These are phyloP conservation scores for Platysteira castanea DNA, from an alignment of 2,113 vertebrate genomes.

Conservation along the genomic window DNA sequence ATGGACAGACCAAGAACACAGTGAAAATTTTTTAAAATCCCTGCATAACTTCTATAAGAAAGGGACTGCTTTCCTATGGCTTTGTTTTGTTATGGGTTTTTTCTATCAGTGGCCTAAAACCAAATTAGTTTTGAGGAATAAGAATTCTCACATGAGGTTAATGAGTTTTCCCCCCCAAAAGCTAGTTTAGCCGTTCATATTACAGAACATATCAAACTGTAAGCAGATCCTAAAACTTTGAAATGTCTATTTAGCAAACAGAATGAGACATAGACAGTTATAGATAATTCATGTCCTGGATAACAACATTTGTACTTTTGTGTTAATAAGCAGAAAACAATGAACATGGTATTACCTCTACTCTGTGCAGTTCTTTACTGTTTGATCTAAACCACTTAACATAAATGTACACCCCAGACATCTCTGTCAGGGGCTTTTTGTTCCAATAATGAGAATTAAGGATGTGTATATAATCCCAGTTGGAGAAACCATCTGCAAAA, in stretches of 20 bases:
- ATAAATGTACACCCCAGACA: background rate
- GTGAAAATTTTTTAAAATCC: background rate
- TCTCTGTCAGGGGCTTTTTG: background rate
- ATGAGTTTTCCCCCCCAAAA: background rate
- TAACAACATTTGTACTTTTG: background rate
- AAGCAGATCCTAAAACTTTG: background rate
- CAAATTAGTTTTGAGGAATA: background rate
- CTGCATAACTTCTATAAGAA: background rate
- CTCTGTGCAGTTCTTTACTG: background rate
- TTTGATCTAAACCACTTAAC: background rate
- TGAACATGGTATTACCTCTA: background rate
- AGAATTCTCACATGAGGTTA: background rate
- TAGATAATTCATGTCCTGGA: background rate
- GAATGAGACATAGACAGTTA: background rate
- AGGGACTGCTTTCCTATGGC: background rate
- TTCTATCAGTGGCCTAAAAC: background rate
- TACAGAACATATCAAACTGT: background rate
- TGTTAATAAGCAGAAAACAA: background rate
- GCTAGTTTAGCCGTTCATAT: background rate
- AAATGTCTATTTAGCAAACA: background rate
- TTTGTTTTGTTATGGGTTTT: background rate
- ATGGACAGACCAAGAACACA: too few relatives aligned
- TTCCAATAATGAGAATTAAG: conserved; percentile 28
- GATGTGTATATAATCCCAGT: background rate
- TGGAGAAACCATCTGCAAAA: background rate